Conservation (phyloP, 2,113 vertebrate species). For the Shinisaurus crocodilurus region DNA sequence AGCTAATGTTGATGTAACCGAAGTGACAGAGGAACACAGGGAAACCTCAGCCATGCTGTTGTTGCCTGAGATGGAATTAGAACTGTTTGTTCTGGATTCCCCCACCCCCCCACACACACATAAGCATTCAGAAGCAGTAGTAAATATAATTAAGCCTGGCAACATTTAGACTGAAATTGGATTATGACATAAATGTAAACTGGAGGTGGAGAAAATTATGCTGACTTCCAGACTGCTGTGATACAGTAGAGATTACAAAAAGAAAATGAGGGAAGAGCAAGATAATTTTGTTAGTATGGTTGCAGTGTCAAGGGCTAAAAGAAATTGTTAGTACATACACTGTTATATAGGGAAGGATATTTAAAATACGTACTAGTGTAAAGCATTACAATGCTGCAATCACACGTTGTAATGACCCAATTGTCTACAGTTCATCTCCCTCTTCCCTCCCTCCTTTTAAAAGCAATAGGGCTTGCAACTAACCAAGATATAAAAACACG, state of each 20-base stretch:
- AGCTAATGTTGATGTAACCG: conserved; percentile 49
- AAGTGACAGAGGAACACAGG: conserved; percentile 41
- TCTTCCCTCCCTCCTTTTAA: background rate
- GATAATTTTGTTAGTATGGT: conserved; percentile 40
- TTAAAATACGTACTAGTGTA: background rate
- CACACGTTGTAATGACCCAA: background rate
- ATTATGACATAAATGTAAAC: conserved; percentile 47
- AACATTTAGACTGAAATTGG: conserved; percentile 24
- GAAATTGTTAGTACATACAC: background rate
- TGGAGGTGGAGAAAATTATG: conserved; percentile 31
- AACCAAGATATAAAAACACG: background rate
- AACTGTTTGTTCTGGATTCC: conserved; percentile 29
- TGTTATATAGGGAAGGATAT: background rate
- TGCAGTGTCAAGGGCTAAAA: background rate
- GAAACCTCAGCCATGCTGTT: conserved; percentile 30
- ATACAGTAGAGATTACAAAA: conserved; percentile 6
- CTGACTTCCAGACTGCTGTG: conserved; percentile 19
- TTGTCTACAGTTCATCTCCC: background rate
- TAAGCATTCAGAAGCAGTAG: conserved; percentile 9
- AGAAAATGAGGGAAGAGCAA: conserved; percentile 31
- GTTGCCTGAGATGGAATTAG: conserved; percentile 29
- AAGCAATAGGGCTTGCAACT: background rate
- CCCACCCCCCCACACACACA: too few species aligned
- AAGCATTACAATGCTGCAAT: background rate
- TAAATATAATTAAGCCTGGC: conserved; percentile 38